These are phyloP conservation scores for Choloepus hoffmanni DNA, from an alignment of 2,113 vertebrate genomes.

Conservation along the genomic window DNA sequence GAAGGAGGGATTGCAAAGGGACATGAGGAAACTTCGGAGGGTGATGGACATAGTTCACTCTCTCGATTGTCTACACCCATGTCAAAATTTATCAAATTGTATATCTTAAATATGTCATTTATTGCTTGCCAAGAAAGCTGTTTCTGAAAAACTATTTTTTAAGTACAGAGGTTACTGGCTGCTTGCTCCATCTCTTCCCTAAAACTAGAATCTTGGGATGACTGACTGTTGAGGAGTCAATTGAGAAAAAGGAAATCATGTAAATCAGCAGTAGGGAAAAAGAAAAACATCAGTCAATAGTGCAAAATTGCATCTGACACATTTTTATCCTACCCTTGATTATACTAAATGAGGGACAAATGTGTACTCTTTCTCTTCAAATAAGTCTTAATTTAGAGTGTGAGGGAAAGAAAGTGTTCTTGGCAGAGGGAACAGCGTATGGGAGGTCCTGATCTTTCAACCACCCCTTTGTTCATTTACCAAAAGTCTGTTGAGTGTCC, in stretches of 20 bases:
- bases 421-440: neutral
- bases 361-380: neutral
- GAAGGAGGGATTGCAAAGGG: neutral
- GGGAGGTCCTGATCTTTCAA: neutral
- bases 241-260: neutral
- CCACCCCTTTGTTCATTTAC: neutral
- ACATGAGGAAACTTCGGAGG: too few species aligned
- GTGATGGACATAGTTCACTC: neutral
- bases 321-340: neutral
- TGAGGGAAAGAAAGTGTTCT: neutral
- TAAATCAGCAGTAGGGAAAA: neutral
- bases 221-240: too few species aligned
- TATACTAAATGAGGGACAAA: neutral
- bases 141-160: too few species aligned
- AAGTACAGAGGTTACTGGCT: neutral
- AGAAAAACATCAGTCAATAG: neutral
- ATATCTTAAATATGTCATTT: neutral
- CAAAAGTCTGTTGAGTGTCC: neutral
- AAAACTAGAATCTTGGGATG: neutral
- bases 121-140: neutral
- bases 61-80: neutral
- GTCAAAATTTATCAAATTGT: neutral
- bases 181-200: neutral
- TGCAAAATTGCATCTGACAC: neutral
- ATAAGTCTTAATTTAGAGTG: neutral